A percentile compares a stretch with the other conserved stretches of the same genome.
Conservation (phyloP, 2,797 vertebrate species). For the Sebastes cheni region DNA sequence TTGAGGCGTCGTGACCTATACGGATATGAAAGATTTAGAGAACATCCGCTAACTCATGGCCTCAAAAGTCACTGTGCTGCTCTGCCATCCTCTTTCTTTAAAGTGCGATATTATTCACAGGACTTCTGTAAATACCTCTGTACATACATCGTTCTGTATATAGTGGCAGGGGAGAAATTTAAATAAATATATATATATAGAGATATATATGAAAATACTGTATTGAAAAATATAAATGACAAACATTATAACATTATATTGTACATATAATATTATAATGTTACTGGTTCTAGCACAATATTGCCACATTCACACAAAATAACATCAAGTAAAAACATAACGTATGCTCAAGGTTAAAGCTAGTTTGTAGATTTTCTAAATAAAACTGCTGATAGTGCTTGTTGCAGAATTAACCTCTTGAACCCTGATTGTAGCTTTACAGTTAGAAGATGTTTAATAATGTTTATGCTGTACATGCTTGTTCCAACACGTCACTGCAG, state of each 20-base stretch:
- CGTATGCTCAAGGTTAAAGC: slow-evolving; percentile 31
- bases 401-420: slow-evolving; percentile 30
- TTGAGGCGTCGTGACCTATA: slow-evolving; percentile 53
- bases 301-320: slow-evolving; percentile 53
- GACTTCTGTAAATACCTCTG: slow-evolving; percentile 72
- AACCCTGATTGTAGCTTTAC: slow-evolving; percentile 28
- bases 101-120: slow-evolving; percentile 54
- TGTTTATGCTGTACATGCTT: neutral
- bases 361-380: slow-evolving; percentile 43
- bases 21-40: slow-evolving; percentile 46
- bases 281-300: slow-evolving; percentile 65
- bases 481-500: neutral
- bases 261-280: slow-evolving; percentile 53
- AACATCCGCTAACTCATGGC: slow-evolving; percentile 47
- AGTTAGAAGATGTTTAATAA: neutral
- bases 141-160: slow-evolving; percentile 71
- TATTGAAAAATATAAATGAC: slow-evolving; percentile 55
- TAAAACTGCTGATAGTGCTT: slow-evolving; percentile 10
- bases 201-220: slow-evolving; percentile 51
- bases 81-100: slow-evolving; percentile 48
- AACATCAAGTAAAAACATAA: slow-evolving; percentile 29
- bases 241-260: slow-evolving; percentile 47
- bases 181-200: slow-evolving; percentile 51
- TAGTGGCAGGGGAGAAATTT: slow-evolving; percentile 57
- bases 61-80: slow-evolving; percentile 70